Conservation (phyloP, 1,140 invertebrate genomes). For the Rhagoletis zephyria region DNA sequence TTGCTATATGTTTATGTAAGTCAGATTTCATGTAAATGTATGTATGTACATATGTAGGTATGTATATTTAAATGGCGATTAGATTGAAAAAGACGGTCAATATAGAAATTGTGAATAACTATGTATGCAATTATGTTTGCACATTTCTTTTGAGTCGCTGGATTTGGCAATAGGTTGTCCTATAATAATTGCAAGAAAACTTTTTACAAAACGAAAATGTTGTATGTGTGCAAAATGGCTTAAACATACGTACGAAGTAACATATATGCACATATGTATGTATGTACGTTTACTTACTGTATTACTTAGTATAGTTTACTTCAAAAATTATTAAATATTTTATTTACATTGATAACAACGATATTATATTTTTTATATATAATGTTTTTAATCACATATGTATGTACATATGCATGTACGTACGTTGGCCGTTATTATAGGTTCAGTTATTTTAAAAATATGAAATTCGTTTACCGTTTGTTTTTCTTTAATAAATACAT, state of each 20-base stretch:
- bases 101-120: neutral
- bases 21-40: too few species aligned
- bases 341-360: constrained; percentile 41
- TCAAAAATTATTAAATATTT: neutral
- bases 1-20: too few species aligned
- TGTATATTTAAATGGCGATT: neutral
- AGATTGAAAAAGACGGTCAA: neutral
- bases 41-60: neutral
- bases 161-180: constrained; percentile 1
- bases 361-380: constrained; percentile 37
- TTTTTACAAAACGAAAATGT: constrained; percentile 6
- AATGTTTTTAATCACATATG: neutral
- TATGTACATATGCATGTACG: neutral
- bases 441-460: constrained; percentile 28
- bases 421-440: constrained; percentile 2
- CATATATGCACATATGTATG: neutral
- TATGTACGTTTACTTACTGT: neutral
- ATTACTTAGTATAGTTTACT: neutral
- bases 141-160: neutral
- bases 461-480: constrained; percentile 31
- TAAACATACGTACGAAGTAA: neutral
- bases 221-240: neutral
- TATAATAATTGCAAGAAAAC: neutral
- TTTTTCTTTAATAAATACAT: constrained; percentile 16
- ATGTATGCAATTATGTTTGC: neutral